Evolutionary conservation across 2,888 invertebrate genomes (phyloP).

Genomic region (Mycogona germanica): DNA sequence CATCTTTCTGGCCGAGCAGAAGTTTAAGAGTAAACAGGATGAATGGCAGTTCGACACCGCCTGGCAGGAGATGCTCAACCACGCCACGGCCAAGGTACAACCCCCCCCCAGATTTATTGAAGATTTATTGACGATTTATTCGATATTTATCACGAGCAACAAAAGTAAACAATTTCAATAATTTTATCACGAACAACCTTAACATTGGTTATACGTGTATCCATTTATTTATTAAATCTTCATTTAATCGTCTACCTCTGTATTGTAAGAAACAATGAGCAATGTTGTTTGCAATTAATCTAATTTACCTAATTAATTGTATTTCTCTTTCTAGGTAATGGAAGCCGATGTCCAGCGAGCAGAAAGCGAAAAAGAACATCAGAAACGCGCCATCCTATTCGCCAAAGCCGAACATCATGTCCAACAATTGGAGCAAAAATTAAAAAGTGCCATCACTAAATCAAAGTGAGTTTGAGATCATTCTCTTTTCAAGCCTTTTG

Average conservation of each 20-base stretch:
- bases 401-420: slow-evolving; percentile 69
- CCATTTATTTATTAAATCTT: too few species aligned
- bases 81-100: slow-evolving; percentile 76
- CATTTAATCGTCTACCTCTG: too few species aligned
- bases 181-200: too few species aligned
- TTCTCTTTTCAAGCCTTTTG: not conserved
- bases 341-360: slow-evolving; percentile 86
- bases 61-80: slow-evolving; percentile 95
- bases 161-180: too few species aligned
- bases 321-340: too few species aligned
- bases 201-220: too few species aligned
- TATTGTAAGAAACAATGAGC: too few species aligned
- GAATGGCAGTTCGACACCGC: slow-evolving; percentile 82
- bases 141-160: too few species aligned
- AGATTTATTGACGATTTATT: too few species aligned
- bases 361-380: slow-evolving; percentile 77
- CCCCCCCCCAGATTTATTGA: not conserved
- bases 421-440: slow-evolving; percentile 65
- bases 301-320: too few species aligned
- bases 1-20: slow-evolving; percentile 75
- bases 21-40: slow-evolving; percentile 53
- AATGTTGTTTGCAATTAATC: too few species aligned
- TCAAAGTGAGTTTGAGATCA: slow-evolving; percentile 39
- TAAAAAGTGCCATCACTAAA: slow-evolving; percentile 68
- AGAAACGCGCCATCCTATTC: slow-evolving; percentile 62